phyloP scores from a whole-genome alignment of 2,113 vertebrate genomes.

The Rhipidura dahli region DNA sequence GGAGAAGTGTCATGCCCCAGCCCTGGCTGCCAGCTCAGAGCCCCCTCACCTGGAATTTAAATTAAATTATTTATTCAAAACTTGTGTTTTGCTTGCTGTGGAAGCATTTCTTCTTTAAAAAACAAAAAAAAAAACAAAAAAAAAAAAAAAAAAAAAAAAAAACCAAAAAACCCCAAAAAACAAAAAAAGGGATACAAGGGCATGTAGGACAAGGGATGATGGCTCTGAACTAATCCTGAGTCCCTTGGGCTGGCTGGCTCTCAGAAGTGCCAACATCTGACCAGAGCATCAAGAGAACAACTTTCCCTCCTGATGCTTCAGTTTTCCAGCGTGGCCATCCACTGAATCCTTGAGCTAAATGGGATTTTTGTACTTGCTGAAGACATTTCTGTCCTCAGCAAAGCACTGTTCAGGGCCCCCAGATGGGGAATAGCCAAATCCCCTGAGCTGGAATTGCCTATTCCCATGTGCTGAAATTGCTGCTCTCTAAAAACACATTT shows the following conservation, averaged over 20 bases:
- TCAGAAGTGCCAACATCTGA: background rate
- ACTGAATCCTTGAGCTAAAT: background rate
- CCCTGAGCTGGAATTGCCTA: background rate
- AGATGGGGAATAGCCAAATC: background rate
- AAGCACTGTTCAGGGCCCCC: background rate
- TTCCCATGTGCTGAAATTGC: background rate
- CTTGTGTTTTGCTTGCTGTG: background rate
- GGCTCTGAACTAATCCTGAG: background rate
- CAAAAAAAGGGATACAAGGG: background rate
- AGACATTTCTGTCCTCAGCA: background rate
- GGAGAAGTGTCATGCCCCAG: background rate
- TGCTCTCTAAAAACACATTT: background rate
- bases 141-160: no score
- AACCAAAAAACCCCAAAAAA: no score
- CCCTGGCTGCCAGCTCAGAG: background rate
- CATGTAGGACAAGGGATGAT: background rate
- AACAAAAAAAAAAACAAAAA: no score
- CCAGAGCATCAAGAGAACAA: background rate
- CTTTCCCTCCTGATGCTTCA: background rate
- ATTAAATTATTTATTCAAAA: background rate
- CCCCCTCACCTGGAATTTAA: background rate
- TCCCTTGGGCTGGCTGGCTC: background rate
- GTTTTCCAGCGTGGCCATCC: background rate
- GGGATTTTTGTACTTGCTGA: background rate
- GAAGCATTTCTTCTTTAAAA: background rate